Percentiles rank a stretch among this genome's conserved stretches.
These are phyloP conservation scores for Apus apus DNA, from an alignment of 2,113 vertebrate genomes.

Conservation along the genomic window DNA sequence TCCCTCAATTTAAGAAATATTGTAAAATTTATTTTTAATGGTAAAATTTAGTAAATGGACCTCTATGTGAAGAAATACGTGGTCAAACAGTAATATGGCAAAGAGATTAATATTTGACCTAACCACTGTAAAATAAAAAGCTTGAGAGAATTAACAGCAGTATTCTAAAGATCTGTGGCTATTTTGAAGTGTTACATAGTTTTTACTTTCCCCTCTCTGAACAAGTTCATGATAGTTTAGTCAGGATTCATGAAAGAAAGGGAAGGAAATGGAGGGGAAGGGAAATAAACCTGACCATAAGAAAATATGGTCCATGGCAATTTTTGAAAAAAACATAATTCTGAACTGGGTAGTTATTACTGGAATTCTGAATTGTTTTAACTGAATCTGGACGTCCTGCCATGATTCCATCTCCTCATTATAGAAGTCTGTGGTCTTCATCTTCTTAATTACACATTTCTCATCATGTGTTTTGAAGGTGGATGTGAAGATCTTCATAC, in stretches of 20 bases:
- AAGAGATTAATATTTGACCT: background rate
- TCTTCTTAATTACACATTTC: background rate
- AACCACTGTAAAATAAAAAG: background rate
- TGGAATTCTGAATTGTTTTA: background rate
- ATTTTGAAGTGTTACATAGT: background rate
- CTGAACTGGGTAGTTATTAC: background rate
- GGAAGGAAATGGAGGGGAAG: background rate
- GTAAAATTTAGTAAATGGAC: background rate
- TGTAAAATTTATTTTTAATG: background rate
- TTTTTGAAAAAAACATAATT: background rate
- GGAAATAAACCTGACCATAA: background rate
- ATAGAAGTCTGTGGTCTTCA: background rate
- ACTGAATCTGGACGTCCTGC: background rate
- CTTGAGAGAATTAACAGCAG: background rate
- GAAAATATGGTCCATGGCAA: background rate
- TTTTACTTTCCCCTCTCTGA: background rate
- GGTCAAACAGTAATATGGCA: background rate
- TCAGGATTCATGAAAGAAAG: background rate
- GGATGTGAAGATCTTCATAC: background rate
- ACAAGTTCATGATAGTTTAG: background rate
- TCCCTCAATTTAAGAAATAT: background rate
- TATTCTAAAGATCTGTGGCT: background rate
- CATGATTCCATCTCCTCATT: background rate
- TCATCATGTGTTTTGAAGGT: background rate
- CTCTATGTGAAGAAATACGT: background rate